A percentile compares a stretch with the other conserved stretches of the same genome.
These are phyloP conservation scores for Streptopelia turtur DNA, from an alignment of 2,797 vertebrate species.

Conservation along the genomic window DNA sequence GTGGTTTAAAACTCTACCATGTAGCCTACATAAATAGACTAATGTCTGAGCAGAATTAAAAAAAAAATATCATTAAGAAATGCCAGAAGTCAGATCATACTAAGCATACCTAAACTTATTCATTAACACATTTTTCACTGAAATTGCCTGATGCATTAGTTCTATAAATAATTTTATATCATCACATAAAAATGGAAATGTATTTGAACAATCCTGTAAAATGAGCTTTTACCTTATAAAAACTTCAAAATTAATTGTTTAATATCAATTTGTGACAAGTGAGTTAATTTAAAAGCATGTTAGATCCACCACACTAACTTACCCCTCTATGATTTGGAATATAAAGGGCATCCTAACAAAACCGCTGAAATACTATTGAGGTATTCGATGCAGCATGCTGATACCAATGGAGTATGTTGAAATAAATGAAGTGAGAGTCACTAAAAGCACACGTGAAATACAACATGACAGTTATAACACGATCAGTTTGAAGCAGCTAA, in stretches of 20 bases:
- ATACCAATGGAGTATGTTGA: background rate
- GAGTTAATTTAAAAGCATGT: background rate
- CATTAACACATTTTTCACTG: background rate
- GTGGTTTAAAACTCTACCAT: background rate
- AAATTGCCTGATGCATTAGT: background rate
- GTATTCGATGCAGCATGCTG: background rate
- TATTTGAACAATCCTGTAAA: background rate
- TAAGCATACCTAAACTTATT: background rate
- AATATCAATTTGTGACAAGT: background rate
- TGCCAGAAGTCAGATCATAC: background rate
- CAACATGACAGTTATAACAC: background rate
- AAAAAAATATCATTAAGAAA: background rate
- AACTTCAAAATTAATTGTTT: background rate
- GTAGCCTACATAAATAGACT: background rate
- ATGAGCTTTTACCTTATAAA: background rate
- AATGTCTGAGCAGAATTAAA: background rate
- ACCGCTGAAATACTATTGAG: background rate
- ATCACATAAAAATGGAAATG: background rate
- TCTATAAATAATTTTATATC: background rate
- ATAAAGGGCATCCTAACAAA: background rate
- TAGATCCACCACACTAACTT: background rate
- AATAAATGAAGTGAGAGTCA: background rate
- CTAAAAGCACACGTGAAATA: background rate
- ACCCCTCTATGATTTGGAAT: background rate
- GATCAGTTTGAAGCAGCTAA: background rate